phyloP scores from a whole-genome alignment of 2,888 invertebrate species.

The Chrysodeixis includens region DNA sequence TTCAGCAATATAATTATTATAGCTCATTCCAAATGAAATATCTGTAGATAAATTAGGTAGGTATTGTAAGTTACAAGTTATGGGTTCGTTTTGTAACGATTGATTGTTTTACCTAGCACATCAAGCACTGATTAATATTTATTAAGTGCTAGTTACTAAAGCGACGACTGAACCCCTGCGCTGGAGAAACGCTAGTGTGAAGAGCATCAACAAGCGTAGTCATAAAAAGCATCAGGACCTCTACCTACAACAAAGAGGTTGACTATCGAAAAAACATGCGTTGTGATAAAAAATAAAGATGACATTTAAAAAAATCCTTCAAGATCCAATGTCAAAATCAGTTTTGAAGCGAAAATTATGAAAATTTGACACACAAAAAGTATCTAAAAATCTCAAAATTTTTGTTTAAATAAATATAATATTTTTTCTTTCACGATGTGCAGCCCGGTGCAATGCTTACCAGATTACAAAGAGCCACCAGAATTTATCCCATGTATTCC shows the following conservation, averaged over 20 bases:
- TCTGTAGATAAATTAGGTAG: no score
- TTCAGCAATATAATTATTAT: no score
- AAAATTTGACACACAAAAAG: constrained; percentile 27
- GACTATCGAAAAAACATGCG: background rate
- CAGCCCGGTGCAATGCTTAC: constrained; percentile 70
- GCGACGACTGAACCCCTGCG: no score
- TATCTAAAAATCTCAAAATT: constrained; percentile 15
- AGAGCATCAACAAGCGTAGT: no score
- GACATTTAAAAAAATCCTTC: background rate
- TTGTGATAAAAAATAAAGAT: background rate
- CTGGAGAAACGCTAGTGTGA: no score
- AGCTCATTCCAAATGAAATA: no score
- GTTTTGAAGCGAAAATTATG: background rate
- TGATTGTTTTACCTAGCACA: no score
- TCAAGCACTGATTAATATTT: no score
- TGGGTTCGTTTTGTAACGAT: no score
- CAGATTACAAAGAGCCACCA: constrained; percentile 77
- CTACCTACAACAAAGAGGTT: background rate
- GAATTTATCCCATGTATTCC: constrained; percentile 73
- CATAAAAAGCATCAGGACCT: background rate
- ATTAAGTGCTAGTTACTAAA: no score
- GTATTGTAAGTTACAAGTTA: no score
- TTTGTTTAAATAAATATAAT: constrained; percentile 11
- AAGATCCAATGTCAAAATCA: no score
- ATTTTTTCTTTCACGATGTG: constrained; percentile 66